Conservation (phyloP, 2,888 invertebrate genomes). For the Myopa testacea region DNA sequence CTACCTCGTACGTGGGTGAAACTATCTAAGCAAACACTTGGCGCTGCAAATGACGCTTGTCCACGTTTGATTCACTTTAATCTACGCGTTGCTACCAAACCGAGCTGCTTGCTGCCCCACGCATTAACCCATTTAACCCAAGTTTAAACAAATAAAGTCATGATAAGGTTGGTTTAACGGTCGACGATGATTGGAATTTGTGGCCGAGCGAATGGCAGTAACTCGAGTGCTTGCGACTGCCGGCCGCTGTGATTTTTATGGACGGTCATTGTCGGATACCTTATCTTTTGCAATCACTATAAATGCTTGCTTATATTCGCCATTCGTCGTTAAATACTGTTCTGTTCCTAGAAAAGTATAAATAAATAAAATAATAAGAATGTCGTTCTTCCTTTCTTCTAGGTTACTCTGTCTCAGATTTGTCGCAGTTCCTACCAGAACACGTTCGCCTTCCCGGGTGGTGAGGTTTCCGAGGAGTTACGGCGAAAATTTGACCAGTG, state of each 20-base stretch:
- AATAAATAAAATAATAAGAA: too few species aligned
- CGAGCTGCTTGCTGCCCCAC: slow-evolving; percentile 15
- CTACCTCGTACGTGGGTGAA: not conserved
- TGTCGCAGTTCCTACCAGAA: slow-evolving; percentile 81
- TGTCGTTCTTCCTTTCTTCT: slow-evolving; percentile 53
- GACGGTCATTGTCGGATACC: slow-evolving; percentile 39
- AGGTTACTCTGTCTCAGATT: slow-evolving; percentile 85
- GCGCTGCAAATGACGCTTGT: not conserved
- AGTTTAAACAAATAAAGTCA: slow-evolving; percentile 33
- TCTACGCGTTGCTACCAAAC: slow-evolving; percentile 15
- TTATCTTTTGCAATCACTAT: too few species aligned
- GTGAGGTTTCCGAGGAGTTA: slow-evolving; percentile 85
- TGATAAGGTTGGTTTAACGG: slow-evolving; percentile 45
- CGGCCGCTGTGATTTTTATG: slow-evolving; percentile 59
- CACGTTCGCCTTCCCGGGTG: slow-evolving; percentile 74
- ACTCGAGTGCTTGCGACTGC: slow-evolving; percentile 32
- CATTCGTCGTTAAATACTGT: too few species aligned
- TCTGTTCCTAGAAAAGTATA: too few species aligned
- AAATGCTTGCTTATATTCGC: too few species aligned
- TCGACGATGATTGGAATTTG: slow-evolving; percentile 41
- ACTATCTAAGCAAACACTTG: slow-evolving; percentile 18
- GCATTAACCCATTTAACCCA: slow-evolving; percentile 9
- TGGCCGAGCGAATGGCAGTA: slow-evolving; percentile 30
- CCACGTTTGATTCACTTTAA: slow-evolving; percentile 23
- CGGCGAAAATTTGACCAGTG: slow-evolving; percentile 91